Percentiles rank a stretch among this genome's conserved stretches.
These are phyloP conservation scores for Babylonia areolata DNA, from an alignment of 1,140 invertebrate genomes.

Conservation along the genomic window DNA sequence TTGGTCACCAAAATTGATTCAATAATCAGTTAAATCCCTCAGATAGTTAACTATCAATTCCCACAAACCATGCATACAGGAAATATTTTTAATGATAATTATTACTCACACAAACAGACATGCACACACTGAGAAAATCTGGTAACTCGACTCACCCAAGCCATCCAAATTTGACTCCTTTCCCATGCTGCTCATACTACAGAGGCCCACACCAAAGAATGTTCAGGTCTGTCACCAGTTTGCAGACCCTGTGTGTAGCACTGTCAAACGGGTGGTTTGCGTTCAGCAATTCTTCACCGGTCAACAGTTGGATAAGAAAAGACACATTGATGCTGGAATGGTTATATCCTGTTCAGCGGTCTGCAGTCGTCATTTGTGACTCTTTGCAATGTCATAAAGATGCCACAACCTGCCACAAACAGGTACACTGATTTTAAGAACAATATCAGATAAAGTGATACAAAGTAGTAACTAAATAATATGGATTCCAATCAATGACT, in stretches of 20 bases:
- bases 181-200: conserved; percentile 55
- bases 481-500: too few relatives aligned
- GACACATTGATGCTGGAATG: not conserved
- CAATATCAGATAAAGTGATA: too few relatives aligned
- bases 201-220: not conserved
- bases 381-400: not conserved
- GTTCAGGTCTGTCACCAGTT: not conserved
- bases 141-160: conserved; percentile 51
- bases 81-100: too few relatives aligned
- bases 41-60: too few relatives aligned
- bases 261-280: not conserved
- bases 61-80: too few relatives aligned
- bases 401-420: too few relatives aligned
- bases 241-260: not conserved
- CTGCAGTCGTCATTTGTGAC: not conserved
- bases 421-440: too few relatives aligned
- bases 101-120: too few relatives aligned
- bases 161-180: conserved; percentile 67
- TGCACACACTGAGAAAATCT: too few relatives aligned
- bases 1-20: too few relatives aligned
- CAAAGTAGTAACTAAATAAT: too few relatives aligned
- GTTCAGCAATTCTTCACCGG: not conserved
- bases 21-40: too few relatives aligned
- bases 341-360: not conserved
- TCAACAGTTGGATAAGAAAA: not conserved